Conservation (phyloP, 2,113 vertebrate species). For the Notechis scutatus region DNA sequence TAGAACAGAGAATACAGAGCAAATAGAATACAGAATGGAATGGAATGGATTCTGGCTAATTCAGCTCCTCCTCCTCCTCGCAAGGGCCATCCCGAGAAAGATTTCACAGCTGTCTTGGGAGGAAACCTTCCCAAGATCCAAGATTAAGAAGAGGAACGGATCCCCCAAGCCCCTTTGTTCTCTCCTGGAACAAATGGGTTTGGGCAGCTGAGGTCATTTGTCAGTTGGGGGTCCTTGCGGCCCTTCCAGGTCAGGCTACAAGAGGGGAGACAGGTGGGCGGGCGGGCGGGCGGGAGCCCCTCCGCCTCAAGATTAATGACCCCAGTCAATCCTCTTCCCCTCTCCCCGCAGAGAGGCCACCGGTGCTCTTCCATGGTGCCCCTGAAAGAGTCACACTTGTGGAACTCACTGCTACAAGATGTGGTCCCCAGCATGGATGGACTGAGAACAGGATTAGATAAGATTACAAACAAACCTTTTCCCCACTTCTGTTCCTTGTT, state of each 20-base stretch:
- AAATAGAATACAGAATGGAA: background rate
- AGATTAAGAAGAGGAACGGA: background rate
- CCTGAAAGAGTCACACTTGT: background rate
- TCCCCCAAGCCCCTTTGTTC: background rate
- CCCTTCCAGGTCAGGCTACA: background rate
- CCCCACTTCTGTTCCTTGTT: background rate
- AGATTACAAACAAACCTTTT: background rate
- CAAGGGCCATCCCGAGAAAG: background rate
- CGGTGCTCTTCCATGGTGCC: background rate
- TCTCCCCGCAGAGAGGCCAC: background rate
- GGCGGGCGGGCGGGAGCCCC: background rate
- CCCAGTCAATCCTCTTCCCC: background rate
- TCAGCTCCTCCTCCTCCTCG: background rate
- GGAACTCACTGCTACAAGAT: background rate
- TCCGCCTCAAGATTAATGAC: background rate
- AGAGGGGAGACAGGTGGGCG: background rate
- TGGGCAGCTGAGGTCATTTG: background rate
- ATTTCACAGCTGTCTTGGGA: background rate
- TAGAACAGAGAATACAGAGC: no score
- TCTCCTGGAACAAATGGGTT: background rate
- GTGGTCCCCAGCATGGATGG: background rate
- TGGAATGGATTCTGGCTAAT: background rate
- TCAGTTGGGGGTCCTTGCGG: background rate
- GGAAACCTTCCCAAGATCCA: background rate
- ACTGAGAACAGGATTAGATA: background rate